phyloP scores from a whole-genome alignment of 2,113 vertebrate genomes.

The Casuarius casuarius region DNA sequence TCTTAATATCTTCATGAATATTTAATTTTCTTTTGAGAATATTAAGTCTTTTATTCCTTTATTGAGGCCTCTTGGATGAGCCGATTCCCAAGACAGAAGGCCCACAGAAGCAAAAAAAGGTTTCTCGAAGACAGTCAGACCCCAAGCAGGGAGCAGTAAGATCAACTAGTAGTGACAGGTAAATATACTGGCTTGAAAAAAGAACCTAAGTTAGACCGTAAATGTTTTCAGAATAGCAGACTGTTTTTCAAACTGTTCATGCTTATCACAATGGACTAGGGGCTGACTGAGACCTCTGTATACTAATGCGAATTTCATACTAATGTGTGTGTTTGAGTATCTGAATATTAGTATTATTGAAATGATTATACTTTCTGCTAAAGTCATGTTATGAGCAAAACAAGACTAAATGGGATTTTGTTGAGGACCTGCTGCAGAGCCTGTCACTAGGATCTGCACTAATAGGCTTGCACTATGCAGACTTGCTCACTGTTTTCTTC shows the following conservation, averaged over 20 bases:
- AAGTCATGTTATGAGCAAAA: not conserved
- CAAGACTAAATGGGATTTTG: not conserved
- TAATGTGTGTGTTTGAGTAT: not conserved
- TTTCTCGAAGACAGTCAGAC: constrained; percentile 84
- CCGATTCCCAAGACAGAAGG: constrained; percentile 84
- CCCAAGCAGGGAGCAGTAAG: constrained; percentile 80
- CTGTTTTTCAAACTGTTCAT: not conserved
- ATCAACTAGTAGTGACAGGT: constrained; percentile 93
- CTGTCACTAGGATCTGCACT: not conserved
- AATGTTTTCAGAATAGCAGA: not conserved
- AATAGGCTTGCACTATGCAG: not conserved
- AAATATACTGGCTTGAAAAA: constrained; percentile 24
- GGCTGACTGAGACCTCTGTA: not conserved
- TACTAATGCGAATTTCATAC: not conserved
- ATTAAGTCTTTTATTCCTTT: constrained; percentile 22
- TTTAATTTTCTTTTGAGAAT: not conserved
- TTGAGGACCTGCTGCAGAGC: not conserved
- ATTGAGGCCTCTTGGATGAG: constrained; percentile 89
- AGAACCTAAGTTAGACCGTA: not conserved
- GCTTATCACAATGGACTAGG: not conserved
- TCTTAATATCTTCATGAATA: not conserved
- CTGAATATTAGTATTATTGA: not conserved
- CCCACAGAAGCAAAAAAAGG: constrained; percentile 83
- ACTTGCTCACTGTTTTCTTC: not conserved
- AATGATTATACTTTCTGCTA: not conserved